Percentiles rank a stretch among this genome's conserved stretches.
Evolutionary conservation across 2,888 invertebrate genomes (phyloP).

Genomic region (Trissoscelio sp.): DNA sequence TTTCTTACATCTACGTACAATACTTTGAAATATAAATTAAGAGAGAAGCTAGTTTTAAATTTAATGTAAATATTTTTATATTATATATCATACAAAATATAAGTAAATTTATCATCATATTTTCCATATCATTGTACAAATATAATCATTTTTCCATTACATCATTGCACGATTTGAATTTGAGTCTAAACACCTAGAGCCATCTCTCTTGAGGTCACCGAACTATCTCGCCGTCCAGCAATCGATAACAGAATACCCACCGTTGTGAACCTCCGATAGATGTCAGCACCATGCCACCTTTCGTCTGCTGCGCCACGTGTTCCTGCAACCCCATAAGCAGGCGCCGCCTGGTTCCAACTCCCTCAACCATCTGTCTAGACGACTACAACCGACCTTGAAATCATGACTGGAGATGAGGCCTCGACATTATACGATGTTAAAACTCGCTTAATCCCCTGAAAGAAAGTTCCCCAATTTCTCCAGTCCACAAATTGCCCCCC

Average conservation of each 20-base stretch:
- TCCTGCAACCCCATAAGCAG: conserved; percentile 66
- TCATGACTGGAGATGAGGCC: conserved; percentile 76
- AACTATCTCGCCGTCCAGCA: neutral
- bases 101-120: too few relatives aligned
- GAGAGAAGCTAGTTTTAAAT: too few relatives aligned
- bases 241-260: conserved; percentile 19
- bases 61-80: too few relatives aligned
- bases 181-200: neutral
- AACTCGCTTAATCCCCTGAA: conserved; percentile 24
- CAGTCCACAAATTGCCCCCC: neutral
- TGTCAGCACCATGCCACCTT: conserved; percentile 42
- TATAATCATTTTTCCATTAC: neutral
- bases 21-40: too few relatives aligned
- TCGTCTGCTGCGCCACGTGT: conserved; percentile 72
- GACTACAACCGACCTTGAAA: conserved; percentile 81
- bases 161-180: neutral
- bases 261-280: conserved; percentile 28
- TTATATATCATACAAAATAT: too few relatives aligned
- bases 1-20: too few relatives aligned
- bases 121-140: too few relatives aligned
- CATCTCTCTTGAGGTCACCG: neutral
- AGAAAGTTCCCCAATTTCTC: conserved; percentile 31
- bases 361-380: conserved; percentile 67
- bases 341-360: conserved; percentile 71
- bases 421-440: conserved; percentile 76